phyloP scores from a whole-genome alignment of 2,888 invertebrate species.

The Aphodius sticticus region DNA sequence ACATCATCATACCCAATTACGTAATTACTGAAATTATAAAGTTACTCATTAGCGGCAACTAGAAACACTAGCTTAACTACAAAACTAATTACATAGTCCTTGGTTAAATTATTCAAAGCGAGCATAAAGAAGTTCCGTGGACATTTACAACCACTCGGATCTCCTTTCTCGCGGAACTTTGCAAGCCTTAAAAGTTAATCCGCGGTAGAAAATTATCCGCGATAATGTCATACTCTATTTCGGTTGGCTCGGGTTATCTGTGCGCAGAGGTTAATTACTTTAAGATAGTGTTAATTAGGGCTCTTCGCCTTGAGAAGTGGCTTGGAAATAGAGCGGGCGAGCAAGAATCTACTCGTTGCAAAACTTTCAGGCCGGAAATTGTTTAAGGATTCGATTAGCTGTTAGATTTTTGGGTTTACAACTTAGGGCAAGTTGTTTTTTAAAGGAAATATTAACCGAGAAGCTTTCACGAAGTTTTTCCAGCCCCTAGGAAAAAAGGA shows the following conservation, averaged over 20 bases:
- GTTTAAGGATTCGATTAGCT: not conserved
- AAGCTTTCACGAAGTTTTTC: not conserved
- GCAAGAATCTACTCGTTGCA: not conserved
- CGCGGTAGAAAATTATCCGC: not conserved
- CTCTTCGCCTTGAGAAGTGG: not conserved
- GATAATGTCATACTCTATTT: conserved; percentile 4
- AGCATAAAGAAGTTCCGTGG: not conserved
- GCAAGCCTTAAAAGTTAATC: not conserved
- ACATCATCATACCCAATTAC: not conserved
- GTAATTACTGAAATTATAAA: not conserved
- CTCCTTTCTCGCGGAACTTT: not conserved
- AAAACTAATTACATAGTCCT: not conserved
- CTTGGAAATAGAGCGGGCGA: not conserved
- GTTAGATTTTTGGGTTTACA: not conserved
- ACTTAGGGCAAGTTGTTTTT: not conserved
- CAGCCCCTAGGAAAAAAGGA: not conserved
- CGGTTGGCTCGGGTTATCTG: not conserved
- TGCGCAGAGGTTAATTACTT: not conserved
- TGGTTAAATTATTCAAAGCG: not conserved
- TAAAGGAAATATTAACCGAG: not conserved
- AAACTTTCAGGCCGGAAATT: not conserved
- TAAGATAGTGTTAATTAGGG: not conserved
- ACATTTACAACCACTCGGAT: not conserved
- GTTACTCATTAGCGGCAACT: not conserved
- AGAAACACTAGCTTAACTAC: not conserved